A percentile compares a stretch with the other conserved stretches of the same genome.
phyloP scores from a whole-genome alignment of 2,797 vertebrate species.

The Rhodeus uyekii region DNA sequence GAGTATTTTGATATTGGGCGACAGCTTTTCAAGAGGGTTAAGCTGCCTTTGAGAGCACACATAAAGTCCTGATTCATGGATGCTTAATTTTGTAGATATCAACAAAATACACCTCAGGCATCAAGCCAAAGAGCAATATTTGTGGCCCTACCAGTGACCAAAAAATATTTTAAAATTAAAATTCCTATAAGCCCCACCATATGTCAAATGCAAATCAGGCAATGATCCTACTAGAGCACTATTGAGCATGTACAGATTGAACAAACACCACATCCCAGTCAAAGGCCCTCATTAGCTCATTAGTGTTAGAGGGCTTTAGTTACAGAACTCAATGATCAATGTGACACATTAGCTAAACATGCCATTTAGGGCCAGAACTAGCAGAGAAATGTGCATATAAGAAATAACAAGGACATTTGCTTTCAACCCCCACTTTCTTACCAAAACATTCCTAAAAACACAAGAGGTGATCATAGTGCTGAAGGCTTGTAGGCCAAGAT shows the following conservation, averaged over 20 bases:
- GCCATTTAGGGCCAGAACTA: not conserved
- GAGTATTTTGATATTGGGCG: not conserved
- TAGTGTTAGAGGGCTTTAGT: constrained; percentile 54
- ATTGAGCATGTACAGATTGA: constrained; percentile 15
- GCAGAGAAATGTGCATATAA: not conserved
- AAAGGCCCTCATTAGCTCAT: constrained; percentile 29
- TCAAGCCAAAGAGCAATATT: not conserved
- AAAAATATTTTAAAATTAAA: not conserved
- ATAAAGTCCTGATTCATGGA: not conserved
- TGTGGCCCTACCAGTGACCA: not conserved
- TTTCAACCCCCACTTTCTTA: not conserved
- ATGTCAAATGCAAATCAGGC: not conserved
- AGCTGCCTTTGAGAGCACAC: not conserved
- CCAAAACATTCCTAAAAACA: not conserved
- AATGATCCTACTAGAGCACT: not conserved
- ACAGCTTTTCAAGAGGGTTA: not conserved
- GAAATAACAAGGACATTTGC: not conserved
- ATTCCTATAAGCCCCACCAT: not conserved
- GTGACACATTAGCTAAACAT: constrained; percentile 54
- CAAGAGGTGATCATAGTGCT: not conserved
- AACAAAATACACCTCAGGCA: not conserved
- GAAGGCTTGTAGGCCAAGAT: not conserved
- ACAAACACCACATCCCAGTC: constrained; percentile 52
- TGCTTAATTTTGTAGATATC: not conserved
- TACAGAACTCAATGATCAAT: constrained; percentile 63